These are phyloP conservation scores for Drosophila ficusphila DNA, from an alignment of 1,140 invertebrate species.

Conservation along the genomic window DNA sequence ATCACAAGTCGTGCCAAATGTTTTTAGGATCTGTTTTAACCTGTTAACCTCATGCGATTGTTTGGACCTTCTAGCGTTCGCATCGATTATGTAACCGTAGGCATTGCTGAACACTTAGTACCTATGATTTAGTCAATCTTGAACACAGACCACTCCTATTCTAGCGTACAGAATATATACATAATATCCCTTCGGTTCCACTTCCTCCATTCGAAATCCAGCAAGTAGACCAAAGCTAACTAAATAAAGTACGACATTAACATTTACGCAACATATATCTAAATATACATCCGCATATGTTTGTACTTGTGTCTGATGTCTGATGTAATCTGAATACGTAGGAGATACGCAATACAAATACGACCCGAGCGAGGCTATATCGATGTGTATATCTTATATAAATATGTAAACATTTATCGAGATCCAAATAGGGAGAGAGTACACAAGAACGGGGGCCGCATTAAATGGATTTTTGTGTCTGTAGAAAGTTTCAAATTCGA, in stretches of 20 bases:
- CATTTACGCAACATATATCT: conserved; percentile 27
- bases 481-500: conserved; percentile 82
- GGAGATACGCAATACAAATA: conserved; percentile 17
- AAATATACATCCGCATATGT: conserved; percentile 14
- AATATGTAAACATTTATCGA: conserved; percentile 10
- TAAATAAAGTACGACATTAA: conserved; percentile 19
- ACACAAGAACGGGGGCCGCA: conserved; percentile 23
- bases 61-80: conserved; percentile 24
- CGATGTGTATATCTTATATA: conserved; percentile 27
- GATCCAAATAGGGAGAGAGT: neutral
- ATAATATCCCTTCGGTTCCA: conserved; percentile 31
- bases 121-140: conserved; percentile 39
- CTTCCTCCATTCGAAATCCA: conserved; percentile 6
- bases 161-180: conserved; percentile 18
- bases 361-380: conserved; percentile 14
- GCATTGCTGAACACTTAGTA: conserved; percentile 26
- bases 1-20: conserved; percentile 51
- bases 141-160: conserved; percentile 7
- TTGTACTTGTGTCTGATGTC: conserved; percentile 46
- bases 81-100: conserved; percentile 10
- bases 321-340: conserved; percentile 46
- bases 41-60: conserved; percentile 51
- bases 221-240: conserved; percentile 39
- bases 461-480: conserved; percentile 71
- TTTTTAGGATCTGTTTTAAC: conserved; percentile 67